These are phyloP conservation scores for Acholoe squamosa DNA, from an alignment of 2,888 invertebrate genomes.

Conservation along the genomic window DNA sequence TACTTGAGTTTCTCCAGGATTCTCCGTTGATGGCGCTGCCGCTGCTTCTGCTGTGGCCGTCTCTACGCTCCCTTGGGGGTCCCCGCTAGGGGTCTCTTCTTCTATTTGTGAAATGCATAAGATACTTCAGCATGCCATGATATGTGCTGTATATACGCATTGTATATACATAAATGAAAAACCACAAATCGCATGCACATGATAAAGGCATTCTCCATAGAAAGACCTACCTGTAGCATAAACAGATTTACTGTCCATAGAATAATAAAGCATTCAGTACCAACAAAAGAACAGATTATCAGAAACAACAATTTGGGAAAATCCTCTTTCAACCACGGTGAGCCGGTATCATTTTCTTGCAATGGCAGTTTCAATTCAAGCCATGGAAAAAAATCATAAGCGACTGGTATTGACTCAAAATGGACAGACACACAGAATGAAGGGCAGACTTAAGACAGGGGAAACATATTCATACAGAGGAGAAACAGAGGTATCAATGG, in stretches of 20 bases:
- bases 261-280: no score
- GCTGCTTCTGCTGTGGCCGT: background rate
- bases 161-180: constrained; percentile 5
- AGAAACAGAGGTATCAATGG: background rate
- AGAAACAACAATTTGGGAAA: no score
- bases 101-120: constrained; percentile 35
- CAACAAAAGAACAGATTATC: no score
- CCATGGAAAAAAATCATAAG: no score
- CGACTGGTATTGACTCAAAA: no score
- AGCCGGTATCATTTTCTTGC: no score
- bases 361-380: no score
- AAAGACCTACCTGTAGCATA: background rate
- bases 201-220: background rate
- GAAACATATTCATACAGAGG: no score
- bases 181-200: background rate
- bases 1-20: background rate
- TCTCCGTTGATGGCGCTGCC: background rate
- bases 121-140: constrained; percentile 34
- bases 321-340: no score
- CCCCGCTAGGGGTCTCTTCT: background rate
- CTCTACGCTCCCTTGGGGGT: background rate
- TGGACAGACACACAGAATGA: no score
- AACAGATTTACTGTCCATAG: background rate
- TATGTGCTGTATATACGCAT: background rate
- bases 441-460: no score